Evolutionary conservation across 2,797 vertebrate species (phyloP).

Genomic region (Acestrorhynchus altus): DNA sequence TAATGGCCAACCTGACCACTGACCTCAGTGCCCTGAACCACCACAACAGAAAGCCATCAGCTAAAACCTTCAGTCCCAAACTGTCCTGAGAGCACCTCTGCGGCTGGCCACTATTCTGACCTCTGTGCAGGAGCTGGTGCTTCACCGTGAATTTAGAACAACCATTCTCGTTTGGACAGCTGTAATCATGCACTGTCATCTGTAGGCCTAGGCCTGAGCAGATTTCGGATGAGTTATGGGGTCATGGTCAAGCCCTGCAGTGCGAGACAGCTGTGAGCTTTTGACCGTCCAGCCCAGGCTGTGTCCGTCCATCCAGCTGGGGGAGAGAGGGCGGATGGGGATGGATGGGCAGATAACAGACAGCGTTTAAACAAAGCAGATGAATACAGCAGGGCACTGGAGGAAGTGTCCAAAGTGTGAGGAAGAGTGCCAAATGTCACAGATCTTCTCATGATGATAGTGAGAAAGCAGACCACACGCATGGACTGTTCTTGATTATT

Average conservation of each 20-base stretch:
- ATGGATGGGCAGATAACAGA: slow-evolving; percentile 25
- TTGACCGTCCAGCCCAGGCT: slow-evolving; percentile 5
- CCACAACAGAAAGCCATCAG: not conserved
- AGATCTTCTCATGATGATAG: not conserved
- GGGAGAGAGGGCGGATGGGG: not conserved
- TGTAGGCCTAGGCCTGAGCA: not conserved
- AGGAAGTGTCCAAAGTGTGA: not conserved
- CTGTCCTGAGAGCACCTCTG: too few species aligned
- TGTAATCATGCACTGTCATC: not conserved
- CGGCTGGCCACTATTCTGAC: not conserved
- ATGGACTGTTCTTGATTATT: too few species aligned
- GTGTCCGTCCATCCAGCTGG: slow-evolving; percentile 18
- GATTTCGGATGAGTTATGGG: slow-evolving; percentile 18
- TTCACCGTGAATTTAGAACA: slow-evolving; percentile 33
- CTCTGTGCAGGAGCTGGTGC: not conserved
- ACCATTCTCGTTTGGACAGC: not conserved
- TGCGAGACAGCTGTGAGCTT: slow-evolving; percentile 29
- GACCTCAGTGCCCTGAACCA: not conserved
- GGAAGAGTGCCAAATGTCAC: slow-evolving; percentile 2
- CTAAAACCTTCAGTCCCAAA: too few species aligned
- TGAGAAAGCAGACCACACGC: not conserved
- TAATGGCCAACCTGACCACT: not conserved
- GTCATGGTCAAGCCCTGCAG: slow-evolving; percentile 14
- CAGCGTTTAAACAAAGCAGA: slow-evolving; percentile 24
- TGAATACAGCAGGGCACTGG: slow-evolving; percentile 17